Conservation (phyloP, 2,888 invertebrate species). For the Himalopsyche tibetana region DNA sequence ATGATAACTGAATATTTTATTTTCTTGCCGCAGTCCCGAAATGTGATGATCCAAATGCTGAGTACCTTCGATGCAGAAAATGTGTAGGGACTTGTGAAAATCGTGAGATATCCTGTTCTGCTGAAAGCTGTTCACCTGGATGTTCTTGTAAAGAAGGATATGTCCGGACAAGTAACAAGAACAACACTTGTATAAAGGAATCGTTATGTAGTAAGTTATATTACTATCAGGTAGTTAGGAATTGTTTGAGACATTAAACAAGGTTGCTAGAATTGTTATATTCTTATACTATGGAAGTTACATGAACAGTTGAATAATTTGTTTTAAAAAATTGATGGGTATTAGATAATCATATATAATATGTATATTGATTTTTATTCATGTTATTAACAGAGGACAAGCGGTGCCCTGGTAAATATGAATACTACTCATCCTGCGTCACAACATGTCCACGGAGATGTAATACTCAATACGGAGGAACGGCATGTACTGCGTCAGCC, state of each 20-base stretch:
- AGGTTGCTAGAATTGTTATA: no score
- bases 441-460: not conserved
- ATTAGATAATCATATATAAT: no score
- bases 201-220: slow-evolving; percentile 1
- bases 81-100: slow-evolving; percentile 30
- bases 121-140: not conserved
- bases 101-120: not conserved
- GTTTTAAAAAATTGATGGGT: no score
- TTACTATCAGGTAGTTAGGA: no score
- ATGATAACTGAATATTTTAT: no score
- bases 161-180: not conserved
- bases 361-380: no score
- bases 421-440: slow-evolving; percentile 1
- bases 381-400: not conserved
- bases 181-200: slow-evolving; percentile 2
- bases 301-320: no score
- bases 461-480: not conserved
- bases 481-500: not conserved
- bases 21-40: not conserved
- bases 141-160: slow-evolving; percentile 36
- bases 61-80: not conserved
- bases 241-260: no score
- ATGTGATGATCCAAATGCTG: slow-evolving; percentile 9
- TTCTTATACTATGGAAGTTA: no score
- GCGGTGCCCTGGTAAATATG: not conserved